Base-by-base conservation (phyloP, 2,888 invertebrate species). In the Agapostemon virescens region DNA sequence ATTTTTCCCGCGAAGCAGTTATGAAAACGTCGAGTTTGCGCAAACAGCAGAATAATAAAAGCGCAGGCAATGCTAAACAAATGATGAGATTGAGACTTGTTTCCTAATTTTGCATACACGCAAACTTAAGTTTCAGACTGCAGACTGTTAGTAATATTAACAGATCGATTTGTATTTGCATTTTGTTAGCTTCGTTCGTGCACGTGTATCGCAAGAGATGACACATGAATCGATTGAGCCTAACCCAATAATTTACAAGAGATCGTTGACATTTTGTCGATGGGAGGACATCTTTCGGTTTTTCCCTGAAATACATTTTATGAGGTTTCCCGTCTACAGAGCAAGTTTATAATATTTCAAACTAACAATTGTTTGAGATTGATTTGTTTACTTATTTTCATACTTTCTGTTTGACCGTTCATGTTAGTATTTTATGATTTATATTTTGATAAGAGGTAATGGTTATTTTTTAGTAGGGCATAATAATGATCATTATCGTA, bases 1-100 rank as follows among this genome's bases (percentile, higher is more conserved):
- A 92, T 92, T 84, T 77, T 71, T 70, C 72, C 66, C 58, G 66
- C 75, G 61, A 75, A 80, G 30, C 23, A 42, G 67, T 71, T 76
- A 70, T 23, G 49, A 81, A 72, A 69, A 7, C 40, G n/a, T 49
- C n/a, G 49, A 49, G n/a, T 11, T 3, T 49, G 49, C 49, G 49
- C 49, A 11, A n/a, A 49, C 49, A 7, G 11, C 38, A 9, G 38
- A 38, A 9, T 38, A 33, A 33, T 33, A 33, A 33, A 33, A n/a
- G n/a, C n/a, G n/a, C n/a, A n/a, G n/a, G n/a, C n/a, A n/a, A n/a
- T n/a, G n/a, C n/a, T n/a, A n/a, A n/a, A n/a, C n/a, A n/a, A n/a
- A n/a, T n/a, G n/a, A n/a, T n/a, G n/a, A n/a, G n/a, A n/a, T n/a
- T n/a, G n/a, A n/a, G n/a, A n/a, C n/a, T n/a, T n/a, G n/a, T n/a